phyloP scores from a whole-genome alignment of 2,888 invertebrate species.

The Tetheella fluctuosa region DNA sequence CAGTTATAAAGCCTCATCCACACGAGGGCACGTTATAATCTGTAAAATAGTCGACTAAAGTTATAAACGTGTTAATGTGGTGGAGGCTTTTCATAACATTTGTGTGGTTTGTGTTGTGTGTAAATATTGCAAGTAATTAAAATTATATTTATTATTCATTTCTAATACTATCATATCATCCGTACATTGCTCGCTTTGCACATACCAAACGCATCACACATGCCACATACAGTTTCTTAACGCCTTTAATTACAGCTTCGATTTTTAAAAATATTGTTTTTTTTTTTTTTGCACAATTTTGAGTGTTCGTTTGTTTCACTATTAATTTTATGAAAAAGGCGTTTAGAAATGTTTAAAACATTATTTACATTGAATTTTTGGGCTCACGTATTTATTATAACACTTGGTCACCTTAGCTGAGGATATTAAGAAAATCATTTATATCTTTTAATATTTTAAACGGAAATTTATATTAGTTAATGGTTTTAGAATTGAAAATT shows the following conservation, averaged over 20 bases:
- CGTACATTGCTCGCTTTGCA: constrained; percentile 66
- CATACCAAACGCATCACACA: constrained; percentile 66
- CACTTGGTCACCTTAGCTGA: no score
- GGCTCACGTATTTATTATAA: constrained; percentile 21
- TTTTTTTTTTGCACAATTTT: constrained; percentile 14
- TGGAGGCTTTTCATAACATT: constrained; percentile 18
- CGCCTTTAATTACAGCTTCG: constrained; percentile 41
- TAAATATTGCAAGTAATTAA: constrained; percentile 44
- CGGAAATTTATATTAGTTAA: constrained; percentile 10
- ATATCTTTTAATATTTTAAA: no score
- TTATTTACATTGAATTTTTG: constrained; percentile 35
- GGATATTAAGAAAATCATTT: no score
- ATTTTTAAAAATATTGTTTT: constrained; percentile 11
- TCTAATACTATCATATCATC: constrained; percentile 64
- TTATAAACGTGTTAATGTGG: neutral
- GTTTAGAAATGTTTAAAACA: constrained; percentile 36
- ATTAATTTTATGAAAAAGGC: constrained; percentile 23
- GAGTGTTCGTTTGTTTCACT: constrained; percentile 26
- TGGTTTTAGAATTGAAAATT: no score
- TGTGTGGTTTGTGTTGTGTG: constrained; percentile 76
- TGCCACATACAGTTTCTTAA: constrained; percentile 66
- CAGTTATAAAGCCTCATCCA: neutral
- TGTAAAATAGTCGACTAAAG: neutral
- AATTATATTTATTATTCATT: neutral
- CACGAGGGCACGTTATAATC: neutral